Conservation (phyloP, 2,113 vertebrate species). For the Chrysochloris asiatica region DNA sequence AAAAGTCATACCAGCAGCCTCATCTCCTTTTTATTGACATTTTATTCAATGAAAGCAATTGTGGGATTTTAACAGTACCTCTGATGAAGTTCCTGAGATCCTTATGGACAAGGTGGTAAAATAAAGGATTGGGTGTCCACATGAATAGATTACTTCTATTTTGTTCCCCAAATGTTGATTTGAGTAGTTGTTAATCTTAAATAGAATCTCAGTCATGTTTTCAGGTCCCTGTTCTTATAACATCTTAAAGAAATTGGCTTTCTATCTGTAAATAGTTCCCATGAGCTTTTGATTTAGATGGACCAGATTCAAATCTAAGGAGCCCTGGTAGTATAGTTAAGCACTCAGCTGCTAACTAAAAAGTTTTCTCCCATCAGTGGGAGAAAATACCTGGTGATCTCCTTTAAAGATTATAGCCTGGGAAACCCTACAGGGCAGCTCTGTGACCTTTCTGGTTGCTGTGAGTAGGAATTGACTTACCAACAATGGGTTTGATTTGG, state of each 20-base stretch:
- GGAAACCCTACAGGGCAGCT: background rate
- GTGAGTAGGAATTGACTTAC: background rate
- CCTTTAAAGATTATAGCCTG: background rate
- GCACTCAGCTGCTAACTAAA: background rate
- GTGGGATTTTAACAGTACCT: slow-evolving; percentile 1
- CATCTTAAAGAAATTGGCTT: background rate
- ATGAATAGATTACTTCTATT: slow-evolving; percentile 3
- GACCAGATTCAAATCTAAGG: background rate
- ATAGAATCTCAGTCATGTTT: background rate
- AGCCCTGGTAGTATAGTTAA: background rate
- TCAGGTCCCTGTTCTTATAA: background rate
- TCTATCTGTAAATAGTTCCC: slow-evolving; percentile 15
- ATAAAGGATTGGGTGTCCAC: background rate
- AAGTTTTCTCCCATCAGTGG: too few relatives aligned
- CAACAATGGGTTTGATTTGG: background rate
- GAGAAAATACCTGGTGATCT: background rate
- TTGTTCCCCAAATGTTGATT: background rate
- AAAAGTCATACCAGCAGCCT: background rate
- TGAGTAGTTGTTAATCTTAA: background rate
- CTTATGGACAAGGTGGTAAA: slow-evolving; percentile 3
- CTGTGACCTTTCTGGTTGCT: background rate
- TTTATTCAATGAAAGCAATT: slow-evolving; percentile 25
- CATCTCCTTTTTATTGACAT: slow-evolving; percentile 41
- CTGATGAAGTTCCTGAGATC: slow-evolving; percentile 18
- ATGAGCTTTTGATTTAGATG: slow-evolving; percentile 35